Conservation (phyloP, 2,113 vertebrate genomes). For the Thermophis baileyi region DNA sequence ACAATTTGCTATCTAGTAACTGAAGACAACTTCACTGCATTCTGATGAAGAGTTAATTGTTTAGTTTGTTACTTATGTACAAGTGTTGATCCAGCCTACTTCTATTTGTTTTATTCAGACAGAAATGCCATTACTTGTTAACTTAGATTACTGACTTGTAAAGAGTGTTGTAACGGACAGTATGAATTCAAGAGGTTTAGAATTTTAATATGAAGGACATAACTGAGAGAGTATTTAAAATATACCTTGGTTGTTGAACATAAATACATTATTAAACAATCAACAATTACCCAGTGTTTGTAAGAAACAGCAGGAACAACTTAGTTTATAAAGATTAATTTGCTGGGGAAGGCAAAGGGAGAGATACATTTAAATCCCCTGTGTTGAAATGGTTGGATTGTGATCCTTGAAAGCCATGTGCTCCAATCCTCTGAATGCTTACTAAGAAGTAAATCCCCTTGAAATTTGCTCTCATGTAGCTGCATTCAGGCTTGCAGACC, state of each 20-base stretch:
- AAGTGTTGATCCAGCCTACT: not conserved
- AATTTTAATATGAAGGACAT: not conserved
- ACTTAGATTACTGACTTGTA: not conserved
- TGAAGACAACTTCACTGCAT: not conserved
- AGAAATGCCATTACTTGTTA: slow-evolving; percentile 7
- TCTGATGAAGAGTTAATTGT: not conserved
- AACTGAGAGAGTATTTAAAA: not conserved
- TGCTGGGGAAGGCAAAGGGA: not conserved
- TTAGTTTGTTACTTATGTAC: not conserved
- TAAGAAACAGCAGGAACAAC: not conserved
- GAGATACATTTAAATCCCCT: not conserved
- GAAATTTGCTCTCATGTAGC: not conserved
- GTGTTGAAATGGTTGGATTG: not conserved
- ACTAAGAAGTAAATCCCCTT: not conserved
- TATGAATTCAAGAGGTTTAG: not conserved
- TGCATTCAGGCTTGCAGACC: not conserved
- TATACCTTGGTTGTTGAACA: not conserved
- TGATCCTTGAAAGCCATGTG: not conserved
- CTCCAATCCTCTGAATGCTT: not conserved
- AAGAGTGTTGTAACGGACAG: not conserved
- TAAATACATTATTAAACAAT: not conserved
- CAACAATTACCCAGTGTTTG: not conserved
- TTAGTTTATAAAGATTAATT: not conserved
- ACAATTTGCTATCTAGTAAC: not conserved
- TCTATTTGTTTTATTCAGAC: not conserved